phyloP scores from a whole-genome alignment of 2,888 invertebrate species.

The Drosophila conformis region DNA sequence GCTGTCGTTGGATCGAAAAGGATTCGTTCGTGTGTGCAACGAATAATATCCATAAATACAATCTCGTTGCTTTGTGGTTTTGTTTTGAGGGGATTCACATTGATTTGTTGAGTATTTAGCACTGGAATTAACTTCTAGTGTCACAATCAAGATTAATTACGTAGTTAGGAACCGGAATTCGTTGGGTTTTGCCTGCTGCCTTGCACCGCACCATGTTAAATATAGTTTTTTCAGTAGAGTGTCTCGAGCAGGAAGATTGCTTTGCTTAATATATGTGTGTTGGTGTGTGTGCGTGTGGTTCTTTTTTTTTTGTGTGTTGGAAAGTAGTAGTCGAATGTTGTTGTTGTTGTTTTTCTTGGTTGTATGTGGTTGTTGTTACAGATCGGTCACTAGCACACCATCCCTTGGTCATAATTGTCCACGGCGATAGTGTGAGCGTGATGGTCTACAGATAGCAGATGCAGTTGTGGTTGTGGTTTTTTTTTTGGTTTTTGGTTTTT shows the following conservation, averaged over 20 bases:
- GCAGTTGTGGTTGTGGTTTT: slow-evolving; percentile 23
- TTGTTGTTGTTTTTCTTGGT: slow-evolving; percentile 29
- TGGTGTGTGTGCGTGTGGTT: slow-evolving; percentile 16
- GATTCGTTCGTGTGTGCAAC: slow-evolving; percentile 46
- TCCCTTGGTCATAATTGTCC: slow-evolving; percentile 84
- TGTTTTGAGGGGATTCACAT: slow-evolving; percentile 5
- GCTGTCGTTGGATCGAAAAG: slow-evolving; percentile 55
- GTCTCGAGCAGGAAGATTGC: slow-evolving; percentile 43
- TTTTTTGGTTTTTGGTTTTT: slow-evolving; percentile 9
- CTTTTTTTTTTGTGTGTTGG: slow-evolving; percentile 28
- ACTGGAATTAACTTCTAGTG: slow-evolving; percentile 61
- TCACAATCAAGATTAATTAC: slow-evolving; percentile 66
- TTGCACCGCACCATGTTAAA: slow-evolving; percentile 50
- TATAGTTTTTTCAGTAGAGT: slow-evolving; percentile 26
- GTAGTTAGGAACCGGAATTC: slow-evolving; percentile 48
- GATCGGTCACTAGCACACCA: slow-evolving; percentile 84
- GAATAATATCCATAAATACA: slow-evolving; percentile 37
- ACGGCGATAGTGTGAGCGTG: slow-evolving; percentile 84
- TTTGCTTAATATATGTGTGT: slow-evolving; percentile 13
- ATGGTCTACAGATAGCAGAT: slow-evolving; percentile 79
- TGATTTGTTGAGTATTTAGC: slow-evolving; percentile 39
- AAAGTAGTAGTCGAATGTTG: slow-evolving; percentile 53
- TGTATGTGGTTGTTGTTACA: slow-evolving; percentile 67
- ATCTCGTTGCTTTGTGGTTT: slow-evolving; percentile 46
- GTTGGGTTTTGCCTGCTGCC: slow-evolving; percentile 51